Evolutionary conservation across 2,888 invertebrate species (phyloP).

Genomic region (Dryobota labecula): DNA sequence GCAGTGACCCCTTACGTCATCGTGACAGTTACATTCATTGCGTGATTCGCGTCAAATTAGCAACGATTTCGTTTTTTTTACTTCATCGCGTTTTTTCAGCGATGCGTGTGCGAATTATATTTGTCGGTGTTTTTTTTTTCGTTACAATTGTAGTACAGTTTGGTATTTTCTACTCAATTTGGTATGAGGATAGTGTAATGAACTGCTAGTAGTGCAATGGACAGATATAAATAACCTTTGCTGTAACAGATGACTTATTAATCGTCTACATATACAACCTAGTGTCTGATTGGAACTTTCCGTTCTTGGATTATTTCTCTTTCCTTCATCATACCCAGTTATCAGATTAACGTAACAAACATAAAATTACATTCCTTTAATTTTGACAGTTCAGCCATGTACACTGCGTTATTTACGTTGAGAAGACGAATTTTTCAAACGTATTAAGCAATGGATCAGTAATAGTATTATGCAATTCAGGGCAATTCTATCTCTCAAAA

Average conservation of each 20-base stretch:
- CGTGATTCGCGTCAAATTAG: conserved; percentile 64
- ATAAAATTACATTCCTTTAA: too few species aligned
- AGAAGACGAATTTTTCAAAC: too few species aligned
- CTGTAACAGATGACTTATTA: background rate
- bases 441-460: too few species aligned
- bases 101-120: conserved; percentile 55
- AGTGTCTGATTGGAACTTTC: background rate
- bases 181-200: conserved; percentile 32
- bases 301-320: background rate
- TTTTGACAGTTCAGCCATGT: too few species aligned
- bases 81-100: conserved; percentile 46
- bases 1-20: conserved; percentile 61
- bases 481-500: background rate
- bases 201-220: conserved; percentile 21
- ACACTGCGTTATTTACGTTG: too few species aligned
- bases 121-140: conserved; percentile 16
- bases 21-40: conserved; percentile 61
- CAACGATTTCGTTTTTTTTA: conserved; percentile 61
- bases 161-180: conserved; percentile 30
- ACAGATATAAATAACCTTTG: conserved; percentile 5
- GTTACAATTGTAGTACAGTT: conserved; percentile 40
- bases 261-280: background rate
- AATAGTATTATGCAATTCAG: too few species aligned
- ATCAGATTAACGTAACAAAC: background rate
- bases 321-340: background rate